Evolutionary conservation across 2,888 invertebrate genomes (phyloP), one percentile per base, ranked within the genome.

Genomic region (Epistrophe eligans): DNA sequence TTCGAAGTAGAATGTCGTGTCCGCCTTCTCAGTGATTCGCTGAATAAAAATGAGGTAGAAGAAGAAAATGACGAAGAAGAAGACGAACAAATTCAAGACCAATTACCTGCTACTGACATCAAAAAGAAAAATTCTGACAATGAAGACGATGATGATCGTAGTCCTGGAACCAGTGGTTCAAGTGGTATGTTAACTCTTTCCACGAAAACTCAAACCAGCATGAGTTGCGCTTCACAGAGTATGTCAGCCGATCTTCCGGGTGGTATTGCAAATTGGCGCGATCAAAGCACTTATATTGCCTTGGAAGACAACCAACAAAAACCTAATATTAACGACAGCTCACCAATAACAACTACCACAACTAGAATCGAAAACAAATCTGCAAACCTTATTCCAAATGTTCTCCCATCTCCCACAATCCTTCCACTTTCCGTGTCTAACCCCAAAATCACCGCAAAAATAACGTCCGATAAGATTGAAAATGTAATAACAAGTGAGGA

Each of bases 181-280:
- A 95, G 95, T 90, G 95, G 92, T 82, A 90, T 90, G 81, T 89
- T 89, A 52, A 91, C 91, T 15, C 92, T 91, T 15, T 90, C 90
- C 40, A 62, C 88, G 35, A 89, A 89, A 48, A 71, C 84, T 19
- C 90, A 89, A 45, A 88, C 89, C 50, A 90, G 90, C 80, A 89
- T 90, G 52, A 91, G 90, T 85, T 94, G 94, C 64, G 93, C 93
- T 48, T 95, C 96, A 15, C 95, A 95, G 90, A 95, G 95, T 90
- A 94, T 95, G 90, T 95, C 95, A 66, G 95, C 96, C 91, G 96
- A 96, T 92, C 93, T 97, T 88, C 97, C 97, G 8, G 96, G 96
- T 85, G 97, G 97, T 76, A 95, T 97, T 89, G 96, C 96, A 92
- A 95, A 96, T 91, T 97, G 97, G 97, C 95, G 95, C 91, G 97